These are phyloP conservation scores for Troides helena DNA, from an alignment of 2,888 invertebrate genomes.

Conservation along the genomic window DNA sequence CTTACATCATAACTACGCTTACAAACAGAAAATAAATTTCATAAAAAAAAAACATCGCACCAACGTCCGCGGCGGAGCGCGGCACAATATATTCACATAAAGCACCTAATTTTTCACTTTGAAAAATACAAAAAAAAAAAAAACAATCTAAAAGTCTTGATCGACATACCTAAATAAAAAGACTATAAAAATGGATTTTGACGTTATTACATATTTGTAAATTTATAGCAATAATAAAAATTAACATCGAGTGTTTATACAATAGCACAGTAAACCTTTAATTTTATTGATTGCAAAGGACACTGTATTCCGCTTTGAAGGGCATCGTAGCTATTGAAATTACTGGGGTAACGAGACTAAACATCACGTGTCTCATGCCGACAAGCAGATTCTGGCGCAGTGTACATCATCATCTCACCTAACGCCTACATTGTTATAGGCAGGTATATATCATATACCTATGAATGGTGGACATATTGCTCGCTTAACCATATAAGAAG, in stretches of 20 bases:
- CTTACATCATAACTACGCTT: conserved; percentile 34
- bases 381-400: too few relatives aligned
- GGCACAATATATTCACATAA: conserved; percentile 50
- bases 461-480: too few relatives aligned
- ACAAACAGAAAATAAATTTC: conserved; percentile 42
- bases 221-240: neutral
- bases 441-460: too few relatives aligned
- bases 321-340: too few relatives aligned
- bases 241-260: neutral
- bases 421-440: too few relatives aligned
- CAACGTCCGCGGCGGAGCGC: conserved; percentile 44
- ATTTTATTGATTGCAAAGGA: too few relatives aligned
- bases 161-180: conserved; percentile 25
- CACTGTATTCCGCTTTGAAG: too few relatives aligned
- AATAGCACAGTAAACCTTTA: too few relatives aligned
- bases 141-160: conserved; percentile 32
- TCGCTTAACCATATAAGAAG: too few relatives aligned
- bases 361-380: too few relatives aligned
- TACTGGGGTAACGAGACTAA: too few relatives aligned
- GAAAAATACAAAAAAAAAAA: conserved; percentile 52
- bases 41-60: conserved; percentile 59
- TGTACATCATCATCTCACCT: too few relatives aligned
- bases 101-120: conserved; percentile 60
- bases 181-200: conserved; percentile 29
- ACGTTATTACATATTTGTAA: neutral